A percentile compares a stretch with the other conserved stretches of the same genome.
These are phyloP conservation scores for Upupa epops DNA, from an alignment of 2,113 vertebrate genomes.

Conservation along the genomic window DNA sequence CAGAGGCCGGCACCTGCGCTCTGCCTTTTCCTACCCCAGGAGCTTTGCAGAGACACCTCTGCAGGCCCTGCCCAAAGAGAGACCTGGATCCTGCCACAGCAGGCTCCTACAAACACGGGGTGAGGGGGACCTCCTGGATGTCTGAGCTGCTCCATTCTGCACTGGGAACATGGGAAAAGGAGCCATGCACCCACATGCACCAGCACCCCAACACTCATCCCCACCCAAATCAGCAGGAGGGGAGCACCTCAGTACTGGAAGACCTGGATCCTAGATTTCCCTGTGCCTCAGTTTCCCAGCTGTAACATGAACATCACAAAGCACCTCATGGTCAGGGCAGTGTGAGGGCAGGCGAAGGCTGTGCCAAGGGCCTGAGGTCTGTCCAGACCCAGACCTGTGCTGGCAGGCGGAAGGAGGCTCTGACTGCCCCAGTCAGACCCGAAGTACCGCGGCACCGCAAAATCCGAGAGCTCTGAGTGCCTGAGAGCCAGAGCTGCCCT, in stretches of 20 bases:
- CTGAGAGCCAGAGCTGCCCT: background rate
- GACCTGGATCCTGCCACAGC: background rate
- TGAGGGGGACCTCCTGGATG: background rate
- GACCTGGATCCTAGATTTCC: too few species aligned
- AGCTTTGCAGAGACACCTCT: background rate
- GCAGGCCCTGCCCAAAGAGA: background rate
- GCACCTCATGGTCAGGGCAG: background rate
- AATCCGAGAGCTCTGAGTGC: background rate
- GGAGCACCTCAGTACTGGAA: background rate
- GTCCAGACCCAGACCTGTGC: background rate
- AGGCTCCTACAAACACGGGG: background rate
- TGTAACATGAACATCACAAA: accelerated
- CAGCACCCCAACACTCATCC: accelerated
- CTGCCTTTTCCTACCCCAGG: background rate
- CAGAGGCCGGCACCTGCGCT: accelerated
- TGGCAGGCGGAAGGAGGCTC: accelerated
- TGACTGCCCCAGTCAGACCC: background rate
- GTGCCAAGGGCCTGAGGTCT: background rate
- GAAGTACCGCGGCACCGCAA: background rate
- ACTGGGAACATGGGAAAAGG: background rate
- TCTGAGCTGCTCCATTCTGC: background rate
- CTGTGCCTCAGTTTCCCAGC: background rate
- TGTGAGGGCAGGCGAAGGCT: background rate
- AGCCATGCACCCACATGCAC: accelerated
- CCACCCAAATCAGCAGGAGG: background rate